Percentiles rank a stretch among this genome's conserved stretches.
Evolutionary conservation across 2,113 vertebrate genomes (phyloP).

Genomic region (Grus americana): DNA sequence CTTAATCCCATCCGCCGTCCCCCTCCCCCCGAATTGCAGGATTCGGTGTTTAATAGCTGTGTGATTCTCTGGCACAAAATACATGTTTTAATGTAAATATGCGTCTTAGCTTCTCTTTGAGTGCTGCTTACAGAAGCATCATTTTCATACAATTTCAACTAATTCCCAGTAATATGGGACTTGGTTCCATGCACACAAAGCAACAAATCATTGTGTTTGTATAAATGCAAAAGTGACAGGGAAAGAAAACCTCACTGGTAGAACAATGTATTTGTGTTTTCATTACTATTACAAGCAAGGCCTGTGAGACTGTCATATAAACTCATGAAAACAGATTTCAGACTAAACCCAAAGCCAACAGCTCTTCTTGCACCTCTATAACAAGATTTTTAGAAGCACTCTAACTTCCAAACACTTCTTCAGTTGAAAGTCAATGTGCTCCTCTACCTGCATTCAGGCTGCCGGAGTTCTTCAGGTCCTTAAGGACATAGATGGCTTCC

Average conservation of each 20-base stretch:
- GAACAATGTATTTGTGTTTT: slow-evolving; percentile 8
- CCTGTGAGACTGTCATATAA: background rate
- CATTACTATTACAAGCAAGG: background rate
- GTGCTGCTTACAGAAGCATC: slow-evolving; percentile 62
- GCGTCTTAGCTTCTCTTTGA: slow-evolving; percentile 50
- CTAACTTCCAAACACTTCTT: background rate
- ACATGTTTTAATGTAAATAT: slow-evolving; percentile 73
- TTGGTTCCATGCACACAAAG: slow-evolving; percentile 34
- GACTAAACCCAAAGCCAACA: background rate
- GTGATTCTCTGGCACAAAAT: slow-evolving; percentile 61
- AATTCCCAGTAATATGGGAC: slow-evolving; percentile 59
- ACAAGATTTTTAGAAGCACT: background rate
- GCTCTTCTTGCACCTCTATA: background rate
- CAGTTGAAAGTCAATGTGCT: background rate
- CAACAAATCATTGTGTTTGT: slow-evolving; percentile 28
- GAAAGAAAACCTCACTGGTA: background rate
- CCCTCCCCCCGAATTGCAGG: slow-evolving; percentile 2
- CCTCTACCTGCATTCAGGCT: background rate
- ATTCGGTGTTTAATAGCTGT: background rate
- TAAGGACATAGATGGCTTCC: background rate
- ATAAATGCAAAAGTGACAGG: slow-evolving; percentile 33
- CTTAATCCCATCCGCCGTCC: background rate
- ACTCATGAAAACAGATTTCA: background rate
- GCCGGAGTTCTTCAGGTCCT: background rate
- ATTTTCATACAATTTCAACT: slow-evolving; percentile 69